Conservation (phyloP, 2,797 vertebrate genomes). For the Alauda arvensis region DNA sequence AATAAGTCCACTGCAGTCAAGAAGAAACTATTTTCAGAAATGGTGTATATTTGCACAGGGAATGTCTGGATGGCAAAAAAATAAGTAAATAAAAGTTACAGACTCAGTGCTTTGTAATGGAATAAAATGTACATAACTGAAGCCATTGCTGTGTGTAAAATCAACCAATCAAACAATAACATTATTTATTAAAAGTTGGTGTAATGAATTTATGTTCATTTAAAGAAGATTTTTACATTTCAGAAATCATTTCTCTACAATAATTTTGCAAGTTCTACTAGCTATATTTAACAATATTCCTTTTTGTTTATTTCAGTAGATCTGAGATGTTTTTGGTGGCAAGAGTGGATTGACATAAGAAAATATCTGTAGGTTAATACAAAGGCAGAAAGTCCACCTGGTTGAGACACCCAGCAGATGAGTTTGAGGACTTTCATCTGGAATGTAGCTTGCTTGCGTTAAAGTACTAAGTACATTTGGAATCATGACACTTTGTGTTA, state of each 20-base stretch:
- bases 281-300: neutral
- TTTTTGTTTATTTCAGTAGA: neutral
- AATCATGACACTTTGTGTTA: neutral
- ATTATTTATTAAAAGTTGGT: neutral
- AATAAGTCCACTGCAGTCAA: neutral
- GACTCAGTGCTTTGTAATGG: neutral
- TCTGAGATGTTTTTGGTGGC: neutral
- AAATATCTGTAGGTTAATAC: neutral
- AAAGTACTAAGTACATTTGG: neutral
- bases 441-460: neutral
- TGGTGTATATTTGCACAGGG: neutral
- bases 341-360: neutral
- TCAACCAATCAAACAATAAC: neutral
- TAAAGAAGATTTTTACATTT: neutral
- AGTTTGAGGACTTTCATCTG: neutral
- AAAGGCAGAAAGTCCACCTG: neutral
- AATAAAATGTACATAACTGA: neutral
- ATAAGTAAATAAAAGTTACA: neutral
- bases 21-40: slow-evolving; percentile 23
- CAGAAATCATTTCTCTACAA: neutral
- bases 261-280: neutral
- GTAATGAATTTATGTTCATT: neutral
- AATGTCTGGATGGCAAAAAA: neutral
- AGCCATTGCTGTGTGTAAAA: neutral
- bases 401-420: neutral